phyloP scores from a whole-genome alignment of 1,140 invertebrate genomes.

The Aradophagus sp. region DNA sequence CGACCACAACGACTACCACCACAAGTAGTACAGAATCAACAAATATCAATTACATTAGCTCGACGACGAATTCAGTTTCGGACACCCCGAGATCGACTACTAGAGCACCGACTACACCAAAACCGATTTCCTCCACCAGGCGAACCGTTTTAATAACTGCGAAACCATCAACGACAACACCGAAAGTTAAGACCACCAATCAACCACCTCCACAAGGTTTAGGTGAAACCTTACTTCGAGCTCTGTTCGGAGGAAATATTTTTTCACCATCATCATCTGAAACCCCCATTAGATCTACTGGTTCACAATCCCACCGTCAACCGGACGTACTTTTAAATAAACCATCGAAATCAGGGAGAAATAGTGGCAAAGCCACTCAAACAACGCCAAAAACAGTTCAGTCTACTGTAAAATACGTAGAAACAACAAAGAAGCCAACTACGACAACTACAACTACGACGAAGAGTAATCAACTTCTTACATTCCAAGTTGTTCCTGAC shows the following conservation, averaged over 20 bases:
- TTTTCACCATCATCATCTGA: conserved; percentile 51
- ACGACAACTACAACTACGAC: conserved; percentile 2
- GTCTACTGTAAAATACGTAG: too few relatives aligned
- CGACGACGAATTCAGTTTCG: too few relatives aligned
- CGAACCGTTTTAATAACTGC: conserved; percentile 51
- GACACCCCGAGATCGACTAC: too few relatives aligned
- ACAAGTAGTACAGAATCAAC: conserved; percentile 37
- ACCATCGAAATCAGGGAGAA: too few relatives aligned
- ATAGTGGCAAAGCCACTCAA: too few relatives aligned
- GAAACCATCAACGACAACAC: conserved; percentile 57
- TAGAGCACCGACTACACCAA: conserved; percentile 29
- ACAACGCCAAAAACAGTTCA: too few relatives aligned
- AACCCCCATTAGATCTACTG: too few relatives aligned
- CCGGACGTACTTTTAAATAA: too few relatives aligned
- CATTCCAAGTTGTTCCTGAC: conserved; percentile 8
- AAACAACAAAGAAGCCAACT: conserved; percentile 2
- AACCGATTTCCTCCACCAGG: conserved; percentile 35
- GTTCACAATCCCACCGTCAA: too few relatives aligned
- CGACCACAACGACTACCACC: conserved; percentile 55
- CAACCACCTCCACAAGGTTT: conserved; percentile 57
- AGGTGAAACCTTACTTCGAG: conserved; percentile 64
- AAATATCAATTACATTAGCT: too few relatives aligned
- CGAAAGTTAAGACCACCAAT: conserved; percentile 49
- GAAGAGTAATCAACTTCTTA: not conserved
- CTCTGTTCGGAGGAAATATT: conserved; percentile 65